These are phyloP conservation scores for Subanguina moxae DNA, from an alignment of 1,140 invertebrate genomes.

Conservation along the genomic window DNA sequence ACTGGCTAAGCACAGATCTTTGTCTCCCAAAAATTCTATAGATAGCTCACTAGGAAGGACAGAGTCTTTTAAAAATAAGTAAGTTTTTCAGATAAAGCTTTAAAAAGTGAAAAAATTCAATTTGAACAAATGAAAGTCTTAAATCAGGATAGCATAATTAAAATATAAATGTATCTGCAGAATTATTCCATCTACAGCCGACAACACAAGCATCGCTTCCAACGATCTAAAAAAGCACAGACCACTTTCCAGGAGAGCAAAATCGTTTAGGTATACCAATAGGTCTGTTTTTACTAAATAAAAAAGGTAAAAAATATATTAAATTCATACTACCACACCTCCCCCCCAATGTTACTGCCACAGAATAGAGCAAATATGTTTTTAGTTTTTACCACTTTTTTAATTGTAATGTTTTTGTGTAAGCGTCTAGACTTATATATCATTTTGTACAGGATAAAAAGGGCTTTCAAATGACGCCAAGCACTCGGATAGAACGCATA, in stretches of 20 bases:
- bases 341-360: no score
- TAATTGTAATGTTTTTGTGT: no score
- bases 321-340: background rate
- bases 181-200: background rate
- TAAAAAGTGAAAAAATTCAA: background rate
- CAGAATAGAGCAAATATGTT: no score
- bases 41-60: background rate
- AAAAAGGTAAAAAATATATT: background rate
- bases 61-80: slow-evolving; percentile 8
- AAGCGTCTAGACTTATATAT: no score
- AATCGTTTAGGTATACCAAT: background rate
- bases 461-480: no score
- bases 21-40: slow-evolving; percentile 6
- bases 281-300: background rate
- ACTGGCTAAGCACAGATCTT: slow-evolving; percentile 7
- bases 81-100: background rate
- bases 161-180: background rate
- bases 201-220: background rate
- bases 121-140: background rate
- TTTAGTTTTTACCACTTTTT: no score
- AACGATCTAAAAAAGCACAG: background rate
- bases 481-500: no score
- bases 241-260: background rate
- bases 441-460: no score
- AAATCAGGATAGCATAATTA: background rate